Evolutionary conservation across 2,113 vertebrate genomes (phyloP), one percentile per base, ranked within the genome.

Genomic region (Grantiella picta): DNA sequence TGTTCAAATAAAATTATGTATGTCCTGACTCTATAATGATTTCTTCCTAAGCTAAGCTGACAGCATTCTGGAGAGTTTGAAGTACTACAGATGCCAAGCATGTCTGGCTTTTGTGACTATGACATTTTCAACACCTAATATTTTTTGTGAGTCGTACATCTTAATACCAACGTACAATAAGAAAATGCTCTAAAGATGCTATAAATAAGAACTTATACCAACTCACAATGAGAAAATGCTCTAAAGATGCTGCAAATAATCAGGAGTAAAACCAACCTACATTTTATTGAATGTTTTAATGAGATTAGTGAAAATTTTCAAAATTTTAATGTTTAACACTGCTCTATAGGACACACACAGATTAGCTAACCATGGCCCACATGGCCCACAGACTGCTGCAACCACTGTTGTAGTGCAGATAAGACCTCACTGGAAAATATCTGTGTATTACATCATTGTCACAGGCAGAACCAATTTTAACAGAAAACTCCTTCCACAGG

Each of bases 1-100:
- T 49, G 53, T 80, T 88, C 50, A 93, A 90, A 94, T 89, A 81
- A 63, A 90, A 95, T 92, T 73, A 91, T 7, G 29, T 38, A 70
- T 66, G 81, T 81, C 60, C 47, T 94, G 79, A 73, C 47, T 44
- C 47, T 38, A 45, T 79, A 60, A 90, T 88, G 75, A 78, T 77
- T 82, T 78, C 56, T 78, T 84, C 81, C 52, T 77, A 91, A 94
- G 7, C 10, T 84, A 89, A 91, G 52, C 20, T 86, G 84, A 92
- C 77, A 86, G 86, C 60, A 49, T 86, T 76, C 71, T 89, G 82
- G 63, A 84, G 38, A 82, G 52, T 78, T 1, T 91, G 64, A 91
- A 94, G 69, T 50, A 35, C 52, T 89, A 59, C 73, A 89, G 81
- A 89, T 68, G 77, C 69, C 81, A 82, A 5, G 35, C 1, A 2